Percentiles rank a stretch among this genome's conserved stretches.
Conservation (phyloP, 2,888 invertebrate species). For the Dicyrtomina minuta region DNA sequence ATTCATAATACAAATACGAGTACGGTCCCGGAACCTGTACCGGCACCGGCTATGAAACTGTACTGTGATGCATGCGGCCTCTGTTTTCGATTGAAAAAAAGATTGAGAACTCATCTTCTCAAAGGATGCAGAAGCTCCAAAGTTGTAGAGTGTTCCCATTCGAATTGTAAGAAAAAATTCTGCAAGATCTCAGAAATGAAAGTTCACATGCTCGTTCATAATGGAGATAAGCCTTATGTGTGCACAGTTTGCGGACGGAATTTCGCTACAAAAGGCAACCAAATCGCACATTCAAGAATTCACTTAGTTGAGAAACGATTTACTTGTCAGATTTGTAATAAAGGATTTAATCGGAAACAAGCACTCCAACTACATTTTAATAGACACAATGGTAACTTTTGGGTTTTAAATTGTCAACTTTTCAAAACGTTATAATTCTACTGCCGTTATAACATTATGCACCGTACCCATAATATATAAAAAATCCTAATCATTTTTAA, state of each 20-base stretch:
- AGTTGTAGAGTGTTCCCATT: not conserved
- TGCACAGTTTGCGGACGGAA: slow-evolving; percentile 9
- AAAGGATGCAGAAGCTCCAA: slow-evolving; percentile 11
- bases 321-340: slow-evolving; percentile 13
- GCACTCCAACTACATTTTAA: slow-evolving; percentile 26
- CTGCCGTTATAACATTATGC: too few relatives aligned
- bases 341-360: slow-evolving; percentile 28
- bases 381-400: slow-evolving; percentile 24
- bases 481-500: too few relatives aligned
- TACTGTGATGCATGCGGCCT: slow-evolving; percentile 14
- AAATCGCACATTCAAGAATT: not conserved
- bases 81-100: slow-evolving; percentile 1
- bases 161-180: slow-evolving; percentile 14
- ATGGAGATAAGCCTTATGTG: slow-evolving; percentile 4
- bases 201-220: slow-evolving; percentile 12
- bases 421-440: too few relatives aligned
- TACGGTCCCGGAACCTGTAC: too few relatives aligned
- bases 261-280: slow-evolving; percentile 12
- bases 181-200: slow-evolving; percentile 3
- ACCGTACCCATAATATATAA: too few relatives aligned
- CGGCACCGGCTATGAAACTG: slow-evolving; percentile 2
- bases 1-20: too few relatives aligned
- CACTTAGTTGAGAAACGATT: slow-evolving; percentile 16
- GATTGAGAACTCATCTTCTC: not conserved
- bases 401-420: not conserved